Percentiles rank a stretch among this genome's conserved stretches.
phyloP scores from a whole-genome alignment of 2,888 invertebrate species.

The Cosmia pyralina region DNA sequence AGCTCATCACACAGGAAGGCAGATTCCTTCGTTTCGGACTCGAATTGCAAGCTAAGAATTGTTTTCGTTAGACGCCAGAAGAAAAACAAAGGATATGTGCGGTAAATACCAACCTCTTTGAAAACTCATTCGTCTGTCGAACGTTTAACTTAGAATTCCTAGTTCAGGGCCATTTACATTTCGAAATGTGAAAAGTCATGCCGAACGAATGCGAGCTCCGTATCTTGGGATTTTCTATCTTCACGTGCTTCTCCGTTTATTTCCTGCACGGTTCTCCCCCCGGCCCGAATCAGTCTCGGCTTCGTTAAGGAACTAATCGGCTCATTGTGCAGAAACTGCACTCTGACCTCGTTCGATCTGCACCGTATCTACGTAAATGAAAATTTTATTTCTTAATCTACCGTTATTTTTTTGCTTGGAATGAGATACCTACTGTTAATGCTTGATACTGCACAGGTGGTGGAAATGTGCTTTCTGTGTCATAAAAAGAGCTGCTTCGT shows the following conservation, averaged over 20 bases:
- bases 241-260: constrained; percentile 66
- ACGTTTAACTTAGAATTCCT: constrained; percentile 66
- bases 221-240: constrained; percentile 72
- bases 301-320: constrained; percentile 82
- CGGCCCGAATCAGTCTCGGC: constrained; percentile 63
- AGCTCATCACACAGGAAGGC: constrained; percentile 47
- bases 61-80: constrained; percentile 44
- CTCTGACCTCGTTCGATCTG: constrained; percentile 74
- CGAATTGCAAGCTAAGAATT: constrained; percentile 46
- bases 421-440: constrained; percentile 48
- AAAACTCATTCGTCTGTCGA: constrained; percentile 66
- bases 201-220: constrained; percentile 63
- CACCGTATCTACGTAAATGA: constrained; percentile 68
- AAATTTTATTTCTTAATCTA: constrained; percentile 70
- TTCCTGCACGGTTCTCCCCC: constrained; percentile 57
- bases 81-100: constrained; percentile 60
- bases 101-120: constrained; percentile 64
- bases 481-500: constrained; percentile 50
- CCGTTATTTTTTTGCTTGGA: constrained; percentile 55
- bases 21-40: constrained; percentile 43
- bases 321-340: constrained; percentile 78
- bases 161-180: constrained; percentile 72
- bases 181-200: constrained; percentile 71
- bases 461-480: constrained; percentile 35
- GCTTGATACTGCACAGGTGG: constrained; percentile 42